Percentiles rank a stretch among this genome's conserved stretches.
Evolutionary conservation across 2,113 vertebrate species (phyloP).

Genomic region (Rhea americana): DNA sequence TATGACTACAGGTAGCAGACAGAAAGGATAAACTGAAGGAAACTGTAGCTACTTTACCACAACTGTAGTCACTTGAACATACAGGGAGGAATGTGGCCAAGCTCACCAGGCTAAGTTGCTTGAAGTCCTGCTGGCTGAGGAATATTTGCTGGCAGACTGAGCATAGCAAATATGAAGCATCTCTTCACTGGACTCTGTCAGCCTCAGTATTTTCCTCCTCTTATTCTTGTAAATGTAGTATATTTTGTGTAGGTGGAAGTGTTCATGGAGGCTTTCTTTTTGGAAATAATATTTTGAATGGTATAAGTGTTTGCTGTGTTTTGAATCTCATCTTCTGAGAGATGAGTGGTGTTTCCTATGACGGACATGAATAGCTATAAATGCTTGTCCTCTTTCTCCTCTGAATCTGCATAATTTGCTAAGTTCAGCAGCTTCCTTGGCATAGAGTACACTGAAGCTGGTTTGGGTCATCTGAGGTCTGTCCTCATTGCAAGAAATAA

Average conservation of each 20-base stretch:
- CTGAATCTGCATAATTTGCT: neutral
- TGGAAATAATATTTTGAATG: neutral
- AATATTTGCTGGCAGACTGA: neutral
- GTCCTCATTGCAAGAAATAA: neutral
- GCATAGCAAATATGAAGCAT: neutral
- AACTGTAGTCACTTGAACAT: neutral
- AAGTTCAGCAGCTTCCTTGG: constrained; percentile 2
- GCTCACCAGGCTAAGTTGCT: constrained; percentile 9
- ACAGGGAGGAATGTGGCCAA: neutral
- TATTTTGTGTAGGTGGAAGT: neutral
- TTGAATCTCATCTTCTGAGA: fast-evolving
- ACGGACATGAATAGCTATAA: neutral
- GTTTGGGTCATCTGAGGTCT: neutral
- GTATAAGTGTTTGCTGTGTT: fast-evolving
- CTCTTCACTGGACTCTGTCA: neutral
- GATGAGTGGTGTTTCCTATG: neutral
- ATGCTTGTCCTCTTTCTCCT: neutral
- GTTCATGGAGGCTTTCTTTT: neutral
- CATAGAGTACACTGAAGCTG: neutral
- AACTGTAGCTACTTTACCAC: neutral
- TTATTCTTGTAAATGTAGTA: neutral
- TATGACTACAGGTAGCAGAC: neutral
- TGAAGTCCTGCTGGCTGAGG: neutral
- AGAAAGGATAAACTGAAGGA: neutral
- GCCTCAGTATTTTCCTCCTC: neutral